These are phyloP conservation scores for Leptarthrus brevirostris DNA, from an alignment of 2,888 invertebrate genomes.

Conservation along the genomic window DNA sequence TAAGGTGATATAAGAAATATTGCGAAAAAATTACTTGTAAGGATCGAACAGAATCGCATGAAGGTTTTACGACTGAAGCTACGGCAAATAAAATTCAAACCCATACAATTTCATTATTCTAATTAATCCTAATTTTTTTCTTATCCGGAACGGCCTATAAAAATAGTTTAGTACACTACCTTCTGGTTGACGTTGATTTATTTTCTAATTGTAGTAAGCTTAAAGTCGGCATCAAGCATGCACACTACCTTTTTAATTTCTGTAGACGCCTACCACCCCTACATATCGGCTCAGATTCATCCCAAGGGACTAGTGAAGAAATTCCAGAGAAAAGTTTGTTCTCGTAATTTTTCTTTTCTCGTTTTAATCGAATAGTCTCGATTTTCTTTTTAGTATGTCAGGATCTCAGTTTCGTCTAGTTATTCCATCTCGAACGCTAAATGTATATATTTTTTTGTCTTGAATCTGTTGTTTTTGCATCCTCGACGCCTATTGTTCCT, in stretches of 20 bases:
- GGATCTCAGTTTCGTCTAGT: slow-evolving; percentile 31
- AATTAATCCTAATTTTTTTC: no score
- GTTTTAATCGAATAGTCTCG: slow-evolving; percentile 26
- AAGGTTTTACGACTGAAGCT: no score
- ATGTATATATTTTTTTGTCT: slow-evolving; percentile 2
- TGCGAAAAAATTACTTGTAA: no score
- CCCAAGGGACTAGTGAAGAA: slow-evolving; percentile 27
- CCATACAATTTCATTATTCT: no score
- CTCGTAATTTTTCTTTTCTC: slow-evolving; percentile 30
- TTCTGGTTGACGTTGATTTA: slow-evolving; percentile 41
- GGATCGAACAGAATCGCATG: no score
- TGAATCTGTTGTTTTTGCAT: not conserved
- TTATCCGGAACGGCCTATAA: slow-evolving; percentile 25
- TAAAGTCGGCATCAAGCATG: slow-evolving; percentile 15
- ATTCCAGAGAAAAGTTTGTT: slow-evolving; percentile 32
- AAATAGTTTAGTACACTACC: slow-evolving; percentile 26
- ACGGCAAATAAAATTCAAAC: no score
- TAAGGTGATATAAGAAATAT: no score
- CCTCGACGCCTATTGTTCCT: slow-evolving; percentile 34
- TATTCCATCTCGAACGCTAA: slow-evolving; percentile 36
- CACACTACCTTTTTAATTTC: slow-evolving; percentile 40
- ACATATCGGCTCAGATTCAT: slow-evolving; percentile 1
- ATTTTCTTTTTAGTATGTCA: slow-evolving; percentile 24
- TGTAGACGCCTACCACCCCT: slow-evolving; percentile 13
- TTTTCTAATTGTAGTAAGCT: slow-evolving; percentile 22